These are phyloP conservation scores for Rosalia funebris DNA, from an alignment of 2,888 invertebrate genomes.

Conservation along the genomic window DNA sequence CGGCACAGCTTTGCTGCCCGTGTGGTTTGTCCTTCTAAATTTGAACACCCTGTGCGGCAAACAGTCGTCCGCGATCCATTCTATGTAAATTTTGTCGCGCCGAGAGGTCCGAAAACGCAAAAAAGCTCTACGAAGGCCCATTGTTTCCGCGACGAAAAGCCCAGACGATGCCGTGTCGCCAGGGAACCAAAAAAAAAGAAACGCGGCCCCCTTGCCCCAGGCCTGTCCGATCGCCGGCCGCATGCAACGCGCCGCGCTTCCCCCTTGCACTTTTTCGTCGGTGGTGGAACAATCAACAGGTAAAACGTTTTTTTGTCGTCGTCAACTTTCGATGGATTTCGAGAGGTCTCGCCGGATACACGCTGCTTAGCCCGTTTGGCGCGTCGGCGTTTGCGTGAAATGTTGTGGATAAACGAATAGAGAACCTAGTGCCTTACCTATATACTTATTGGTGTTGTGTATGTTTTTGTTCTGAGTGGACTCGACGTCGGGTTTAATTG, in stretches of 20 bases:
- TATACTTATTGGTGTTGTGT: slow-evolving; percentile 46
- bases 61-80: no score
- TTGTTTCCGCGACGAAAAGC: slow-evolving; percentile 3
- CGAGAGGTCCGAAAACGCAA: no score
- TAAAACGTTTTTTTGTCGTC: slow-evolving; percentile 51
- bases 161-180: not conserved
- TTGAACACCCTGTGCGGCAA: no score
- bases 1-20: no score
- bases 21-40: no score
- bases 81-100: no score
- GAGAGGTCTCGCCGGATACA: slow-evolving; percentile 49
- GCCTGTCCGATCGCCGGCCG: not conserved
- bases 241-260: not conserved
- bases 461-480: slow-evolving; percentile 40
- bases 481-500: slow-evolving; percentile 16
- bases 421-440: slow-evolving; percentile 52
- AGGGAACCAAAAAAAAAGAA: not conserved
- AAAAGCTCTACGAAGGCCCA: no score
- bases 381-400: slow-evolving; percentile 49
- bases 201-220: not conserved
- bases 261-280: slow-evolving; percentile 19
- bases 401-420: slow-evolving; percentile 27
- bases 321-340: slow-evolving; percentile 51
- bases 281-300: slow-evolving; percentile 47
- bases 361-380: slow-evolving; percentile 55